Percentiles rank a stretch among this genome's conserved stretches.
These are phyloP conservation scores for Polydrusus tereticollis DNA, from an alignment of 2,888 invertebrate species.

Conservation along the genomic window DNA sequence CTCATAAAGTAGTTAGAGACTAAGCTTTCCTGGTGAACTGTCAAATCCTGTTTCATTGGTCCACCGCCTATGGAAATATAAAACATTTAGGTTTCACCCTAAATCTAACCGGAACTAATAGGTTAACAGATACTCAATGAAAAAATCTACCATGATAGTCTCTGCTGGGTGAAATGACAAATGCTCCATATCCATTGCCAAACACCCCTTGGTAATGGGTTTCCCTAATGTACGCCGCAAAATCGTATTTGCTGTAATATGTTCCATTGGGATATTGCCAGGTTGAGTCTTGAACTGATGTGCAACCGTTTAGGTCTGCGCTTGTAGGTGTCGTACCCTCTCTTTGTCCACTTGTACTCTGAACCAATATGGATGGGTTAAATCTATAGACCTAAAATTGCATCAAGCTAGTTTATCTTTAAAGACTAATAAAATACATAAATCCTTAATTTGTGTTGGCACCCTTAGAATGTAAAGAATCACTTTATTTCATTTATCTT, in stretches of 20 bases:
- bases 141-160: conserved; percentile 40
- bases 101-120: background rate
- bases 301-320: conserved; percentile 8
- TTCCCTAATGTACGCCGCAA: conserved; percentile 19
- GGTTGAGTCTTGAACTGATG: conserved; percentile 10
- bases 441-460: too few relatives aligned
- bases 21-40: conserved; percentile 23
- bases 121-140: too few relatives aligned
- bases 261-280: conserved; percentile 22
- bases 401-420: too few relatives aligned
- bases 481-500: too few relatives aligned
- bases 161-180: conserved; percentile 33
- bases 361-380: background rate
- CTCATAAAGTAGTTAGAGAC: conserved; percentile 22
- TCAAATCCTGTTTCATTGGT: conserved; percentile 32
- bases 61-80: conserved; percentile 1
- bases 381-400: conserved; percentile 14
- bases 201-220: conserved; percentile 27
- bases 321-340: conserved; percentile 10
- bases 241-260: conserved; percentile 24
- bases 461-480: too few relatives aligned
- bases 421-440: too few relatives aligned
- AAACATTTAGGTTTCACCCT: background rate
- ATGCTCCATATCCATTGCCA: conserved; percentile 43
- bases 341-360: conserved; percentile 12